Evolutionary conservation across 2,797 vertebrate species (phyloP), one percentile per base, ranked within the genome.

Genomic region (Micrastur ruficollis): DNA sequence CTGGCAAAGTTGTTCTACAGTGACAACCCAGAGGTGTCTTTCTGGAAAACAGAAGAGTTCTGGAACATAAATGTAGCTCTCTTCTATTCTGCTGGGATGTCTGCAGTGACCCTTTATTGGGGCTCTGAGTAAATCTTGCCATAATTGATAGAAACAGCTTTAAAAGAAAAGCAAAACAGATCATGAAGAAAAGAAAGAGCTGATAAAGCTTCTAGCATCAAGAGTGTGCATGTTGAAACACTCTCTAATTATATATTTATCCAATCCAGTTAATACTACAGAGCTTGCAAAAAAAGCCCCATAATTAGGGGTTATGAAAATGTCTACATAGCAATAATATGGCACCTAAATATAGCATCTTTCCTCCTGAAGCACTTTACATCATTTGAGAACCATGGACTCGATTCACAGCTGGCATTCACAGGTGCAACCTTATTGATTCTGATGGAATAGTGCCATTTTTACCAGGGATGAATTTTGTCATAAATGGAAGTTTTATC

Each of bases 241-340:
- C 95, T 97, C 95, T 96, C 96, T 97, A 97, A 97, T 98, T 97
- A 97, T 96, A 96, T 96, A 97, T 97, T 97, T 97, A 97, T 97
- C 94, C 94, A 97, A 97, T 95, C 93, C 96, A 94, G 94, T 97
- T 97, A 97, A 97, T 97, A 97, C 93, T 97, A 97, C 93, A 95
- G 92, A 96, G 95, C 95, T 97, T 96, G 95, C 86, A 96, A 96
- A 96, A 96, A 95, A 94, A 90, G 84, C 93, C 92, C 82, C 96
- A 95, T 97, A 97, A 98, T 96, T 97, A 97, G 91, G 75, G 96
- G 94, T 97, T 98, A 97, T 97, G 96, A 96, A 97, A 97, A 97
- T 97, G 97, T 97, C 97, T 97, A 95, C 89, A 95, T 96, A 97
- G 94, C 97, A 96, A 95, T 97, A 97, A 92, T 95, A 95, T 81